Base-by-base conservation (phyloP, 53 echinoderm and acorn worm species). In the Mesocentrotus franciscanus region DNA sequence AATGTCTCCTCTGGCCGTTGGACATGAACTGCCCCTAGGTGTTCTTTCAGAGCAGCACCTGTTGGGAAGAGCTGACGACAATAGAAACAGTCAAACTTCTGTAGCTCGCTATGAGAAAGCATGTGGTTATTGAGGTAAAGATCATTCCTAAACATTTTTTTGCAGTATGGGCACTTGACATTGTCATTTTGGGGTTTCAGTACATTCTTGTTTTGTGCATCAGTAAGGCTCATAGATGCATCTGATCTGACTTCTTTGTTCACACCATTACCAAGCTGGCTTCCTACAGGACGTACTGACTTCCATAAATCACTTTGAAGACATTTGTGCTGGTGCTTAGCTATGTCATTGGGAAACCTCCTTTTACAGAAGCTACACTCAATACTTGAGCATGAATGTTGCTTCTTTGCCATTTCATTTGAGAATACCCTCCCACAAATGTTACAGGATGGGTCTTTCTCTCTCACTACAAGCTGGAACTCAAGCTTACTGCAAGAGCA, bases 81-180 rank as follows among this genome's bases (percentile, higher is more conserved):
- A 29, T 61, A 85, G 72, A 61, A 94, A 72, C 95, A 94, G 27
- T 94, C 95, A 85, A 85, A 94, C 42, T 85, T 49, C 24, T 61
- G 85, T 49, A 94, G 87, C 27, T 85, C 95, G 30, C 56, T 56
- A 58, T 94, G 95, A 24, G 95, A n/a, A 36, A 94, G 66, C 85
- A 94, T 64, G 87, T 94, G 95, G 26, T 94, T 42, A 85, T 85
- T 85, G 85, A 94, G 71, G 68, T 85, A 85, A 4, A 94, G 62
- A 85, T 85, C 87, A 85, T 94, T 85, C 56, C 4, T 10, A n/a
- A 94, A 94, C 3, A 85, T 2, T 29, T 85, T 85, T 15, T 94
- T 61, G 71, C 95, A 94, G 55, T 94, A 72, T 27, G 66, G 85
- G 56, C 95, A 94, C 56, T 33, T 94, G 30, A 60, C 94, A 60